phyloP scores from a whole-genome alignment of 2,888 invertebrate genomes.

The Drosophila atroscutellata region DNA sequence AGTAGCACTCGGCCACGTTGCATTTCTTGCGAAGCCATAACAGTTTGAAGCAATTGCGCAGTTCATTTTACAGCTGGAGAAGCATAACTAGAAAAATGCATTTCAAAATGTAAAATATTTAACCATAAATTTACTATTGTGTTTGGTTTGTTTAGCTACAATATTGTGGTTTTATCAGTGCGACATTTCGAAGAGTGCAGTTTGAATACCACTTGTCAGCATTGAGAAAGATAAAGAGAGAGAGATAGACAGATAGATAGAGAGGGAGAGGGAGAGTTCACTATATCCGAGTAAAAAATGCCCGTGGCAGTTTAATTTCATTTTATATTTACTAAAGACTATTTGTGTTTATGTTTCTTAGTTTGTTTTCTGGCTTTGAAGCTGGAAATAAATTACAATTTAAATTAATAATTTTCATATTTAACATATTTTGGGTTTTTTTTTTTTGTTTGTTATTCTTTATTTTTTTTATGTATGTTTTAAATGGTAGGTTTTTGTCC shows the following conservation, averaged over 20 bases:
- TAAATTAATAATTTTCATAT: slow-evolving; percentile 35
- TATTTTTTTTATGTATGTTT: slow-evolving; percentile 10
- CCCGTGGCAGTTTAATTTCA: slow-evolving; percentile 22
- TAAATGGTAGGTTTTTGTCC: slow-evolving; percentile 5
- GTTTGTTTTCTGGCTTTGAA: slow-evolving; percentile 12
- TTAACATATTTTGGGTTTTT: slow-evolving; percentile 48
- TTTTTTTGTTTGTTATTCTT: slow-evolving; percentile 21
- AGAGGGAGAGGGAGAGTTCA: not conserved
- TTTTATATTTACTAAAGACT: slow-evolving; percentile 55
- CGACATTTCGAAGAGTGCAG: not conserved
- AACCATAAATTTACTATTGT: not conserved
- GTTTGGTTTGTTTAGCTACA: not conserved
- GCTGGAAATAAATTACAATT: slow-evolving; percentile 39
- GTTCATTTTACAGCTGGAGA: not conserved
- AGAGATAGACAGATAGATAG: not conserved
- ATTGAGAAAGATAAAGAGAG: not conserved
- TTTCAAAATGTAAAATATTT: not conserved
- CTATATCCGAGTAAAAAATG: slow-evolving; percentile 16
- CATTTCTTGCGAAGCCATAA: not conserved
- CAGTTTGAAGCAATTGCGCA: not conserved
- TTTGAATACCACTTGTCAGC: not conserved
- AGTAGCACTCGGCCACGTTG: not conserved
- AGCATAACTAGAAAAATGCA: not conserved
- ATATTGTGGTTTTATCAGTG: not conserved
- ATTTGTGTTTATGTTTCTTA: slow-evolving; percentile 34